phyloP scores from a whole-genome alignment of 2,888 invertebrate species.

The Cataglyphis rosenhaueri region DNA sequence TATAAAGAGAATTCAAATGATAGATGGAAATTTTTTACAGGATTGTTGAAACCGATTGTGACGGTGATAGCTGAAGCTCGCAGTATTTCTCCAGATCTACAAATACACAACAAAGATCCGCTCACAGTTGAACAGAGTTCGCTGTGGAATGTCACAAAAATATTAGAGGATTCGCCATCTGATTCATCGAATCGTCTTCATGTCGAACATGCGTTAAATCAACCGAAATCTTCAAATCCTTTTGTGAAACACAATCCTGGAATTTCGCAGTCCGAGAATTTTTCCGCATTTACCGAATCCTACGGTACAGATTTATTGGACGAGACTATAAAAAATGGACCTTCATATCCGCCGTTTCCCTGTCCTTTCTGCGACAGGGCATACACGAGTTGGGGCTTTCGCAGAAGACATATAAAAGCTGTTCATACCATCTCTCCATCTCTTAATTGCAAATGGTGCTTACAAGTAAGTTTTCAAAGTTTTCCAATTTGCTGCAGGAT shows the following conservation, averaged over 20 bases:
- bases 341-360: slow-evolving; percentile 86
- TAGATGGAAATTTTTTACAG: slow-evolving; percentile 73
- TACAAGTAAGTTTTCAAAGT: slow-evolving; percentile 70
- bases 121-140: slow-evolving; percentile 53
- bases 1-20: slow-evolving; percentile 59
- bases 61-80: slow-evolving; percentile 78
- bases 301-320: slow-evolving; percentile 64
- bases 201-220: slow-evolving; percentile 52
- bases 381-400: slow-evolving; percentile 89
- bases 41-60: slow-evolving; percentile 72
- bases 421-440: slow-evolving; percentile 86
- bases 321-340: slow-evolving; percentile 62
- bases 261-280: slow-evolving; percentile 60
- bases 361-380: slow-evolving; percentile 89
- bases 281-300: slow-evolving; percentile 59
- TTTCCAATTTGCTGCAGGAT: not conserved
- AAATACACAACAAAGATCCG: slow-evolving; percentile 38
- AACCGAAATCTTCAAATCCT: slow-evolving; percentile 51
- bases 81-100: slow-evolving; percentile 62
- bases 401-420: slow-evolving; percentile 88
- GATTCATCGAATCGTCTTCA: slow-evolving; percentile 40
- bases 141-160: slow-evolving; percentile 53
- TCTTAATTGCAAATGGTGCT: slow-evolving; percentile 88
- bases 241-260: slow-evolving; percentile 55
- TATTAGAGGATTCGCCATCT: slow-evolving; percentile 26